Conservation (phyloP, 1,140 invertebrate genomes). For the Brachionus angularis region DNA sequence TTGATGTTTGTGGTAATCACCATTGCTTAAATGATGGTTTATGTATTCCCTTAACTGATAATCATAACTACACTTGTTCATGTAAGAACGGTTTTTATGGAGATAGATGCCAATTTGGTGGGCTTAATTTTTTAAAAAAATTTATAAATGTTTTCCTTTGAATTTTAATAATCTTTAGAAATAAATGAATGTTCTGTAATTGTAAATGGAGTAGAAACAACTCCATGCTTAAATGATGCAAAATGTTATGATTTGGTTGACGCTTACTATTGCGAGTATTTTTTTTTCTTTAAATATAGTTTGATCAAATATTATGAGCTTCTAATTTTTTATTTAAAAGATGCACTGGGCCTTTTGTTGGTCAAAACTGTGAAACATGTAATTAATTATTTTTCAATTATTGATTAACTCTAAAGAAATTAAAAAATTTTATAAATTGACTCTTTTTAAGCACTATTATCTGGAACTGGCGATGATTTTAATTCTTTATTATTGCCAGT, state of each 20-base stretch:
- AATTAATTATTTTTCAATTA: not conserved
- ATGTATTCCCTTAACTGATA: not conserved
- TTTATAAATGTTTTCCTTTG: not conserved
- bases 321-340: not conserved
- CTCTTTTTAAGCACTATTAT: constrained; percentile 1
- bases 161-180: not conserved
- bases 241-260: constrained; percentile 43
- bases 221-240: constrained; percentile 37
- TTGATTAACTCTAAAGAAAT: not conserved
- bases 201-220: not conserved
- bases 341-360: constrained; percentile 35
- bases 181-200: constrained; percentile 42
- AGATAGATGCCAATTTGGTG: constrained; percentile 3
- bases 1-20: constrained; percentile 36
- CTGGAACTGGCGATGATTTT: constrained; percentile 24
- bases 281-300: not conserved
- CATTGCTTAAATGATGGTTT: constrained; percentile 15
- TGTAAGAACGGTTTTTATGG: constrained; percentile 42
- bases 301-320: not conserved
- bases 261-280: constrained; percentile 60
- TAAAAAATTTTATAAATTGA: not conserved
- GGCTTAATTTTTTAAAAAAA: not conserved
- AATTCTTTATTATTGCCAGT: constrained; percentile 32
- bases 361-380: constrained; percentile 44
- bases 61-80: constrained; percentile 19